These are phyloP conservation scores for Zaprionus lachaisei DNA, from an alignment of 1,140 invertebrate genomes.

Conservation along the genomic window DNA sequence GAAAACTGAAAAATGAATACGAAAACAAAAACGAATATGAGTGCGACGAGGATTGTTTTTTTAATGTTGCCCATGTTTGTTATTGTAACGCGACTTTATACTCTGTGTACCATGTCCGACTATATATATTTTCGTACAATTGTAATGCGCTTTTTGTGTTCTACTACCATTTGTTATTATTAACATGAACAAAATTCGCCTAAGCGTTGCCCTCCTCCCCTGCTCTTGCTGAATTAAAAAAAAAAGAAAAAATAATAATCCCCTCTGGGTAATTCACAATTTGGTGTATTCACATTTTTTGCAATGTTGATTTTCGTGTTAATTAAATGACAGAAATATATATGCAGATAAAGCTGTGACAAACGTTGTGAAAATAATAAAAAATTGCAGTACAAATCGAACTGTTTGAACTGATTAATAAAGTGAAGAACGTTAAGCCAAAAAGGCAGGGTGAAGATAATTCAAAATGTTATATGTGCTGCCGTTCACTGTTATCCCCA, in stretches of 20 bases:
- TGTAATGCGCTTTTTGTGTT: conserved; percentile 61
- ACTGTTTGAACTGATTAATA: too few relatives aligned
- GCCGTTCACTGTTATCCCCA: background rate
- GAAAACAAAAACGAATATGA: background rate
- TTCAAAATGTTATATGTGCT: too few relatives aligned
- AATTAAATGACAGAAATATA: background rate
- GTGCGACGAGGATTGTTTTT: conserved; percentile 28
- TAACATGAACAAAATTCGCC: conserved; percentile 33
- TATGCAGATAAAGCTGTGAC: background rate
- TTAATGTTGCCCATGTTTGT: conserved; percentile 39
- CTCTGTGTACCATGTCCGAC: conserved; percentile 4
- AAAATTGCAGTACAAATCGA: background rate
- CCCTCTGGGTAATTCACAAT: background rate
- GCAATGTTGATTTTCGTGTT: conserved; percentile 4
- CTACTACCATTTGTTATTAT: conserved; percentile 24
- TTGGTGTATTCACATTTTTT: background rate
- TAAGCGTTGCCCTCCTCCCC: conserved; percentile 16
- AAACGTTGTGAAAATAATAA: background rate
- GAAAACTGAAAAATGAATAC: conserved; percentile 13
- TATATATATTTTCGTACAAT: conserved; percentile 22
- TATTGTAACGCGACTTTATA: conserved; percentile 43
- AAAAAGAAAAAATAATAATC: background rate
- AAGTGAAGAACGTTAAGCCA: too few relatives aligned
- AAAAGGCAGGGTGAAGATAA: too few relatives aligned
- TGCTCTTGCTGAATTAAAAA: background rate